These are phyloP conservation scores for Formica aserva DNA, from an alignment of 2,888 invertebrate genomes.

Conservation along the genomic window DNA sequence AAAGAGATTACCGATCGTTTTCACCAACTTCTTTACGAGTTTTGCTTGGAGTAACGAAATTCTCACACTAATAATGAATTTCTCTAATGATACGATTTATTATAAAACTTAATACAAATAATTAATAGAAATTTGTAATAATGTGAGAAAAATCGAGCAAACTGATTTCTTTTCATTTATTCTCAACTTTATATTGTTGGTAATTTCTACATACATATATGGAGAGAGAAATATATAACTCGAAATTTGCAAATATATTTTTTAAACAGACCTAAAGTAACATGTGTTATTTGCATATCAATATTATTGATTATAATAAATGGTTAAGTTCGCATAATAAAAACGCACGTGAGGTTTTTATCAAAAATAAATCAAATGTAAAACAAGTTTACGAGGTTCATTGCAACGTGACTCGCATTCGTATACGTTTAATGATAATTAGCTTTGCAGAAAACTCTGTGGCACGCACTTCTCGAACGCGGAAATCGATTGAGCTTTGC, in stretches of 20 bases:
- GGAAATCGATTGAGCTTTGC: background rate
- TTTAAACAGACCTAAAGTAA: background rate
- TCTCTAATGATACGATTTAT: background rate
- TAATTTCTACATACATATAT: background rate
- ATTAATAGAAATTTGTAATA: background rate
- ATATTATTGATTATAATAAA: conserved; percentile 5
- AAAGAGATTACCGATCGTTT: conserved; percentile 29
- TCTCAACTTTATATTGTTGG: background rate
- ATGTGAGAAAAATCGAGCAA: background rate
- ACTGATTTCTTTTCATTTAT: background rate
- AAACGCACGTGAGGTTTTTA: conserved; percentile 51
- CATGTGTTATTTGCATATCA: background rate
- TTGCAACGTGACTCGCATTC: background rate
- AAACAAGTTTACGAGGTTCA: conserved; percentile 51
- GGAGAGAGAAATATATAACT: background rate
- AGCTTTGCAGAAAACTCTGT: conserved; percentile 4
- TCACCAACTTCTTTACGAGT: background rate
- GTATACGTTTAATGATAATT: conserved; percentile 23
- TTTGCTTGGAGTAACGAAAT: background rate
- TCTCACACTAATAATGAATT: background rate
- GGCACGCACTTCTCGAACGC: background rate
- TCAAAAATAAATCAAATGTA: conserved; percentile 51
- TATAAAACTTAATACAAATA: background rate
- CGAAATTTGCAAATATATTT: background rate
- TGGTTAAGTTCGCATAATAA: conserved; percentile 56